Evolutionary conservation across 2,797 vertebrate genomes (phyloP).

Genomic region (Nothura maculosa): DNA sequence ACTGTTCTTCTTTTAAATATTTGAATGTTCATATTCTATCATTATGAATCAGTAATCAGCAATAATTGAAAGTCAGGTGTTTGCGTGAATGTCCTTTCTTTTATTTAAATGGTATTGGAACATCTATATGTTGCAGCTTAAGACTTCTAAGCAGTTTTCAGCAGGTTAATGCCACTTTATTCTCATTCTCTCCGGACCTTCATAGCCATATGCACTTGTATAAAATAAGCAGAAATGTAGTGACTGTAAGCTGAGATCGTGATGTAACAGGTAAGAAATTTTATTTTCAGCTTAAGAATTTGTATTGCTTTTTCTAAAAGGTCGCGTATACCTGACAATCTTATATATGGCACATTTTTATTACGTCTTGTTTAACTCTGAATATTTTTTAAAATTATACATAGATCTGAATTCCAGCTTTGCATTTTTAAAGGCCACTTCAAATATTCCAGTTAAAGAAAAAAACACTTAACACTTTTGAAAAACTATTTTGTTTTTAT

Average conservation of each 20-base stretch:
- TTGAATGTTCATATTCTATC: constrained; percentile 73
- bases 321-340: constrained; percentile 53
- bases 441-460: constrained; percentile 7
- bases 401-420: constrained; percentile 33
- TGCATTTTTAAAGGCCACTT: constrained; percentile 39
- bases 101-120: constrained; percentile 80
- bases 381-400: constrained; percentile 27
- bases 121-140: constrained; percentile 83
- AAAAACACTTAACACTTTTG: not conserved
- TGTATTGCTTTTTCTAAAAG: constrained; percentile 66
- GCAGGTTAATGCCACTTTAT: constrained; percentile 84
- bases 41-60: constrained; percentile 71
- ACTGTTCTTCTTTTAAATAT: constrained; percentile 3
- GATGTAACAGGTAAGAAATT: constrained; percentile 85
- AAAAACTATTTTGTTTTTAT: constrained; percentile 38
- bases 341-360: constrained; percentile 59
- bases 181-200: constrained; percentile 84
- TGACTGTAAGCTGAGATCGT: constrained; percentile 85
- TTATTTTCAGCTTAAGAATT: constrained; percentile 84
- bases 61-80: constrained; percentile 76
- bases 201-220: constrained; percentile 85
- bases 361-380: constrained; percentile 47
- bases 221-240: constrained; percentile 85
- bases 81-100: constrained; percentile 68
- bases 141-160: constrained; percentile 83